These are phyloP conservation scores for Limnephilus lunatus DNA, from an alignment of 2,888 invertebrate species.

Conservation along the genomic window DNA sequence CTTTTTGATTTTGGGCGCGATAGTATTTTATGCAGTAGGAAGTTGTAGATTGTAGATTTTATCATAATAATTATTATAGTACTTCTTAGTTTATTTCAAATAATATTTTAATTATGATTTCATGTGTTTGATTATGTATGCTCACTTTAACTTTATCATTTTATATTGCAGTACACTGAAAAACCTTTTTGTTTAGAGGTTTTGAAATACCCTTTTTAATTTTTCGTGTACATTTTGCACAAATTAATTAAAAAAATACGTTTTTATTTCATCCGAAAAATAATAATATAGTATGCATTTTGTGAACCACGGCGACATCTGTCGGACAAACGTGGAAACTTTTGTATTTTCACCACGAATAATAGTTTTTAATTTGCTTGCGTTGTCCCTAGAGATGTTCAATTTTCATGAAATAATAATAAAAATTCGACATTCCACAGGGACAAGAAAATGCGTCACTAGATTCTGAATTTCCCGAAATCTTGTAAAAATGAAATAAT, in stretches of 20 bases:
- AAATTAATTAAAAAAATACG: background rate
- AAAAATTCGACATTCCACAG: background rate
- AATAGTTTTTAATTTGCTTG: background rate
- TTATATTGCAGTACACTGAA: no score
- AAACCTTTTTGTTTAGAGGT: no score
- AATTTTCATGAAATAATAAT: background rate
- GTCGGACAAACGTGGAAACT: background rate
- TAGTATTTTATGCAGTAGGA: no score
- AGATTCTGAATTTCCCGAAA: background rate
- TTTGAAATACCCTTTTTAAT: no score
- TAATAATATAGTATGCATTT: background rate
- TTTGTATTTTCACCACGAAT: background rate
- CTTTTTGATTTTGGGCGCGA: conserved; percentile 46
- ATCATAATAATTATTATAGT: background rate
- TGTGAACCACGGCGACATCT: background rate
- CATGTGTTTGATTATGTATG: no score
- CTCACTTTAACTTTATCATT: no score
- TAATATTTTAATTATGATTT: no score
- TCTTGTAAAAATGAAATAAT: background rate
- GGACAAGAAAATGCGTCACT: no score
- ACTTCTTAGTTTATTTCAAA: no score
- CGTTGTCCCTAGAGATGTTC: background rate
- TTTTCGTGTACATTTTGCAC: background rate
- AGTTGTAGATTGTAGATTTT: background rate
- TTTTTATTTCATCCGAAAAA: no score